Base-by-base conservation (phyloP, 2,888 invertebrate genomes). In the Metopia argyrocephala region DNA sequence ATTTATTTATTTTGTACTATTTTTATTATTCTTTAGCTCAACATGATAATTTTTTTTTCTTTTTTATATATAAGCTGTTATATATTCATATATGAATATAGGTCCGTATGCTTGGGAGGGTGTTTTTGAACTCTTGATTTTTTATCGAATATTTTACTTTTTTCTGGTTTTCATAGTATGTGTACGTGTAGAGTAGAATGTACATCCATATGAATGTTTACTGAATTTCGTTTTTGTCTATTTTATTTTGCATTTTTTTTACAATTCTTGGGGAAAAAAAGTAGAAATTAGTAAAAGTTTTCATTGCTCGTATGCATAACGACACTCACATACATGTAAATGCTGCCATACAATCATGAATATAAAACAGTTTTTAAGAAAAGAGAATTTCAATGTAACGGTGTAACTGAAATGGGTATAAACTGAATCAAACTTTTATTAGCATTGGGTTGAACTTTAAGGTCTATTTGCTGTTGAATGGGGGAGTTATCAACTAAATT, bases 251-350 rank as follows among this genome's bases (percentile, higher is more conserved):
- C 15, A 38, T 38, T 38, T 38, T 38, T 38, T 38, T 9, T 38
- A 38, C 3, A 38, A 38, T 38, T 38, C 38, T 12, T 3, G 12
- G 80, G 83, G 85, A 86, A 87, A 85, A 85, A 85, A 80, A 84
- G 84, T 80, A 83, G 86, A 88, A 87, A 86, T 88, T 81, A 81
- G 81, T 76, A 76, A 81, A 74, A 64, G 68, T 78, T 87, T 85
- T 85, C 86, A 85, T 78, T 84, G 83, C 83, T 62, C 69, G 69
- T 76, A 46, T 23, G 50, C 69, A 76, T 48, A 65, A 50, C 9
- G 12, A 69, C 65, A 20, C 7, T 46, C 38, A 68, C 28, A 27
- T 31, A 76, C 20, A 61, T 46, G 31, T 52, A 59, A 18, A 5
- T 5, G 25, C 20, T 12, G 46, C 66, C 66, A 71, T 59, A 65